These are phyloP conservation scores for Tetraneura akinire DNA, from an alignment of 1,140 invertebrate genomes.

Conservation along the genomic window DNA sequence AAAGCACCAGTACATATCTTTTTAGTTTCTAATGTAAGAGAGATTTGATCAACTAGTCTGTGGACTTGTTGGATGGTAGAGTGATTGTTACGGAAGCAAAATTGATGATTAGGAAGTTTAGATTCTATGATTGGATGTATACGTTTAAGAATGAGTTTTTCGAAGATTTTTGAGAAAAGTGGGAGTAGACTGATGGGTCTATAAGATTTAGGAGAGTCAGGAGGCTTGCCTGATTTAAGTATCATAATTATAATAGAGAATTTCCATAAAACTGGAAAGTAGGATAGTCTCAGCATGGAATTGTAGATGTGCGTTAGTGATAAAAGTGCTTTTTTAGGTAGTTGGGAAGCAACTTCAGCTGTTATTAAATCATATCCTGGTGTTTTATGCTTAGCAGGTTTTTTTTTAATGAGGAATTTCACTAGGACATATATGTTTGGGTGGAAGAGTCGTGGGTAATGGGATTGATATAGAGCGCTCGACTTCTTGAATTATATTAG, in stretches of 20 bases:
- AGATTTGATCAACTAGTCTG: neutral
- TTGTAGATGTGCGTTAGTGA: neutral
- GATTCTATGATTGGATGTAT: neutral
- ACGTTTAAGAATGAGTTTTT: neutral
- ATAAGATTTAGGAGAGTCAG: neutral
- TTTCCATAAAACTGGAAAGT: neutral
- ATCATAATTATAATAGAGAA: neutral
- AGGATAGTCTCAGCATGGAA: neutral
- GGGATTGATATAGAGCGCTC: neutral
- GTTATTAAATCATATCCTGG: constrained; percentile 17
- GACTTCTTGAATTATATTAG: neutral
- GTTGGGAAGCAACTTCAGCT: neutral
- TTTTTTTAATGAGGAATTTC: neutral
- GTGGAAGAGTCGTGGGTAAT: neutral
- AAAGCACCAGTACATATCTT: neutral
- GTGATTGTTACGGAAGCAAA: neutral
- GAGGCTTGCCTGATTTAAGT: neutral
- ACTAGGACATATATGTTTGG: constrained; percentile 35
- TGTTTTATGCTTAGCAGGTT: neutral
- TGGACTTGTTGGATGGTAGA: neutral
- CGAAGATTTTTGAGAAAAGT: neutral
- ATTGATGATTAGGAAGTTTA: neutral
- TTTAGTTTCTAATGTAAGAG: neutral
- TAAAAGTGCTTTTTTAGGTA: neutral
- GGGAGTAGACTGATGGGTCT: too few species aligned